Base-by-base conservation (phyloP, 2,888 invertebrate species). In the Stictocephala bisonia region DNA sequence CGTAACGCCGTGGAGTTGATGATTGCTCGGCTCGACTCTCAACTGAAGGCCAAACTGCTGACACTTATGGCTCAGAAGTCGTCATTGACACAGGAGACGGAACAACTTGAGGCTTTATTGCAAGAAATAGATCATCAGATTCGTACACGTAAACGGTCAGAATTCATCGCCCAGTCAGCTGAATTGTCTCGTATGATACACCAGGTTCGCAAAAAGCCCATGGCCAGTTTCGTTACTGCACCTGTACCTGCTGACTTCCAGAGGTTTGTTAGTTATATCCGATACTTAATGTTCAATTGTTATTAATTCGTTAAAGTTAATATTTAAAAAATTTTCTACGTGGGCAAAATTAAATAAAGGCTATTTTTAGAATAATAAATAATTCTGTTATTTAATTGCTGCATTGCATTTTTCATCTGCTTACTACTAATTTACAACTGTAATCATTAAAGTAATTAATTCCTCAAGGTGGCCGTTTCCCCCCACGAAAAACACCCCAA, bases 1-100 rank as follows among this genome's bases (percentile, higher is more conserved):
- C 88, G 96, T 56, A 95, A 95, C 83, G 95, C 96, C 0, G 95
- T 97, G 0, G 96, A 96, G 83, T 85, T 95, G 77, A 96, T 97
- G 95, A 95, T 96, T 80, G 94, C 95, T 2, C 88, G 96, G 15
- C 85, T 96, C 29, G 96, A 97, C 85, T 92, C 95, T 0, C 95
- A 96, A 77, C 86, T 96, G 51, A 96, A 96, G 83, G 91, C 92
- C 6, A 96, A 96, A 84, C 86, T 96, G 24, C 86, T 95, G 26
- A 94, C 94, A 0, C 86, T 96, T 66, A 94, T 96, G 93, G 92
- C 91, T 1, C 94, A 94, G 83, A 94, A 94, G 83, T 93, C 93
- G 83, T 89, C 91, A 53, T 85, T 96, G 73, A 93, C 93, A 0
- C 91, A 94, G 82, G 96, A 97, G 85, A 95, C 95, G 0, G 96